Conservation (phyloP, 2,888 invertebrate species). For the Ferdinandea cuprea region DNA sequence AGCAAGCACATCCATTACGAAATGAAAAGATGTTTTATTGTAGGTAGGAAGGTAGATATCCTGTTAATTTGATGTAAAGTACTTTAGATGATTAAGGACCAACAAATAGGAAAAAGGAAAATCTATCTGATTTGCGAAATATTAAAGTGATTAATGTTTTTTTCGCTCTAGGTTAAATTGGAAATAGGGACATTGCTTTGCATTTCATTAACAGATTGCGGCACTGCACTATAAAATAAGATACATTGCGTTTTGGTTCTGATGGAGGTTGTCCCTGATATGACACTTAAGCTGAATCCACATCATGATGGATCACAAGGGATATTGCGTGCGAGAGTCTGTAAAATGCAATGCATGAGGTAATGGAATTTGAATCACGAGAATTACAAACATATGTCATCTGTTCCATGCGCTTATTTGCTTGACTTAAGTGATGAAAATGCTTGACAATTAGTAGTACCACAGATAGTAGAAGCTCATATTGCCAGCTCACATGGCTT, state of each 20-base stretch:
- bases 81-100: not conserved
- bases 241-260: not conserved
- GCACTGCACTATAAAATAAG: not conserved
- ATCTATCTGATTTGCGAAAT: not conserved
- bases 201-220: conserved; percentile 2
- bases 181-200: not conserved
- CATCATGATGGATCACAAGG: not conserved
- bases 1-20: conserved; percentile 3
- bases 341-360: not conserved
- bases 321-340: not conserved
- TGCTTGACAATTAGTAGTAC: no score
- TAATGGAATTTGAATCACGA: no score
- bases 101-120: not conserved
- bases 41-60: no score
- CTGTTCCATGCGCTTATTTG: no score
- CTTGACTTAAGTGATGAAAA: no score
- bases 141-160: conserved; percentile 2
- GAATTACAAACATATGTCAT: no score
- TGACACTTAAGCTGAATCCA: not conserved
- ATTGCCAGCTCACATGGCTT: no score
- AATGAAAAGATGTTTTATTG: not conserved
- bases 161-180: not conserved
- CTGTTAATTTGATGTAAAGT: conserved; percentile 8
- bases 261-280: not conserved
- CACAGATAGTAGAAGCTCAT: no score